phyloP scores from a whole-genome alignment of 2,113 vertebrate genomes.

The Oreochromis aureus region DNA sequence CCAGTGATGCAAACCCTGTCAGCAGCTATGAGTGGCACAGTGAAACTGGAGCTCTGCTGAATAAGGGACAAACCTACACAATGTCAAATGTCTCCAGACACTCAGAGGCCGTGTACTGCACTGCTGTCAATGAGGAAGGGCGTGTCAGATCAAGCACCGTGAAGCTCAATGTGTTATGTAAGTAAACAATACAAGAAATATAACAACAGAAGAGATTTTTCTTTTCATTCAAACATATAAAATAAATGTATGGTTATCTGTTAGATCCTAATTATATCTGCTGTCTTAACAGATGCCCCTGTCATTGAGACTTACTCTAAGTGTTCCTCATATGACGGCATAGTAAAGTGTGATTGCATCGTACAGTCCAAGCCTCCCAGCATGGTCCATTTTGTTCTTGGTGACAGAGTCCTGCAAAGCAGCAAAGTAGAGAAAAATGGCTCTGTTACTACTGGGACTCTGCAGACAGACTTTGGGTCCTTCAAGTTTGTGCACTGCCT shows the following conservation, averaged over 20 bases:
- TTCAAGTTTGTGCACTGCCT: slow-evolving; percentile 34
- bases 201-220: background rate
- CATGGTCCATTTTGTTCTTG: slow-evolving; percentile 37
- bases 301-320: slow-evolving; percentile 26
- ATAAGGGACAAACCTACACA: background rate
- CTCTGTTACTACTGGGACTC: slow-evolving; percentile 28
- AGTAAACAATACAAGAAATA: background rate
- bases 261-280: background rate
- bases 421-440: background rate
- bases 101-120: slow-evolving; percentile 24
- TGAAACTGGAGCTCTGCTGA: background rate
- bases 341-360: slow-evolving; percentile 55
- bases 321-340: slow-evolving; percentile 14
- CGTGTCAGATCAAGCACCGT: slow-evolving; percentile 1
- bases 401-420: slow-evolving; percentile 4
- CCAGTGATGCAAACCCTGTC: background rate
- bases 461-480: background rate
- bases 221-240: background rate
- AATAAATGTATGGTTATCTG: background rate
- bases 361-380: slow-evolving; percentile 57
- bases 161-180: slow-evolving; percentile 49
- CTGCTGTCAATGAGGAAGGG: slow-evolving; percentile 44
- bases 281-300: slow-evolving; percentile 51
- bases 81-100: background rate
- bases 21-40: rapidly evolving